phyloP scores from a whole-genome alignment of 2,888 invertebrate species.

The Pseudanteris insignis region DNA sequence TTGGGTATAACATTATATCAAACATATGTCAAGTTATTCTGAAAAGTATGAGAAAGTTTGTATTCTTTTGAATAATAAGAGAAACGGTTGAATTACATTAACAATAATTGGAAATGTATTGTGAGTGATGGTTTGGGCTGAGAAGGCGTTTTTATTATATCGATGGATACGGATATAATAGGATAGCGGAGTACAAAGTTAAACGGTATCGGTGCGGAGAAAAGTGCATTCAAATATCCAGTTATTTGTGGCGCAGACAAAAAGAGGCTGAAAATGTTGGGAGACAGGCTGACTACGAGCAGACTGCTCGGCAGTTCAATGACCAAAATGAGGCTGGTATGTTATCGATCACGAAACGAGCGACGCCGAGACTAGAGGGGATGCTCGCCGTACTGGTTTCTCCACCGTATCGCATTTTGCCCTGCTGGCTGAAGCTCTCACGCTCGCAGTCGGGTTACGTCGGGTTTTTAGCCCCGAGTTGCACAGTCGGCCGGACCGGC shows the following conservation, averaged over 20 bases:
- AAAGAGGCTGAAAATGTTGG: slow-evolving; percentile 17
- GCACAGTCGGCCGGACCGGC: slow-evolving; percentile 1
- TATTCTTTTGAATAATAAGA: too few species aligned
- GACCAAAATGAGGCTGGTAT: slow-evolving; percentile 55
- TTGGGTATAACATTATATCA: too few species aligned
- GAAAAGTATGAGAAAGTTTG: too few species aligned
- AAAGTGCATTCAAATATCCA: slow-evolving; percentile 31
- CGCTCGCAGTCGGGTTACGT: slow-evolving; percentile 10
- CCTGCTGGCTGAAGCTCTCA: slow-evolving; percentile 28
- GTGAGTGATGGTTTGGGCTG: too few species aligned
- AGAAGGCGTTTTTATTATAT: neutral
- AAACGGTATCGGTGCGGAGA: slow-evolving; percentile 4
- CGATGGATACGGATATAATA: slow-evolving; percentile 7
- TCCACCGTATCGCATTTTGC: slow-evolving; percentile 35
- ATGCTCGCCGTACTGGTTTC: slow-evolving; percentile 39
- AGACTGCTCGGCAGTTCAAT: slow-evolving; percentile 51
- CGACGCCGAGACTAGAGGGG: slow-evolving; percentile 38
- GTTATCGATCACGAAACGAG: slow-evolving; percentile 51
- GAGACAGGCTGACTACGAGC: slow-evolving; percentile 27
- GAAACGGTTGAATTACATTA: too few species aligned
- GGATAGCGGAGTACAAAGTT: slow-evolving; percentile 4
- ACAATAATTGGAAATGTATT: too few species aligned
- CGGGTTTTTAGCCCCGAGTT: too few species aligned
- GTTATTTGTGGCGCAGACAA: slow-evolving; percentile 27
- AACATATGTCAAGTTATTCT: too few species aligned